Base-by-base conservation (phyloP, 2,797 vertebrate genomes). In the Pangasius macronema region DNA sequence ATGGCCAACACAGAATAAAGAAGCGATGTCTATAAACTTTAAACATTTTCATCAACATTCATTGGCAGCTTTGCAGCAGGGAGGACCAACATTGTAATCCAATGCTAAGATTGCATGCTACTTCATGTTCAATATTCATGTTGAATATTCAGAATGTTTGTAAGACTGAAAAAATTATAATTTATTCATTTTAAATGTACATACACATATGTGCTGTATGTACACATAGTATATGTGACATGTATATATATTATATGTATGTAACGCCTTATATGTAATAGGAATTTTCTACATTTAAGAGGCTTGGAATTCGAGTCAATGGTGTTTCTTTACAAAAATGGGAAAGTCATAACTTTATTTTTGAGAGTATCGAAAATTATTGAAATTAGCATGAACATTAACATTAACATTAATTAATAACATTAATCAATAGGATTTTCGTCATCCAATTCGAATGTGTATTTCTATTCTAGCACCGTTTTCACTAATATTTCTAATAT, bases 1-100 rank as follows among this genome's bases (percentile, higher is more conserved):
- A 79, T 42, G 51, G 53, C 85, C 80, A 86, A 86, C 68, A 77
- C 16, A 72, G 76, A 82, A 57, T 82, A 46, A 77, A 65, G 49
- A 53, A 59, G 72, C 55, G 11, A 70, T 39, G 55, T 79, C 49
- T 80, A 53, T 27, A 59, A 55, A 81, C 72, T 51, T 85, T 36
- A 67, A 85, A 76, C 57, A 10, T 82, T 83, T 85, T 88, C 33
- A 36, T 83, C 42, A 33, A 36, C 20, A 68, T 59, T 77, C 82
- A 67, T 22, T 82, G 87, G 57, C 84, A 76, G 49, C 77, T 46
- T 67, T 27, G 36, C 27, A 65, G 46, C 63, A 14, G 5, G 39
- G 36, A 88, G 33, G 83, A 18, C 27, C 79, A 36, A 53, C 59
- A 59, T 39, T 76, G 24, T 83, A 73, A 76, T 86, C 84, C 55